Base-by-base conservation (phyloP, 30 jellyfish, hydroid and myxozoan genomes). In the Phacellophora camtschatica region DNA sequence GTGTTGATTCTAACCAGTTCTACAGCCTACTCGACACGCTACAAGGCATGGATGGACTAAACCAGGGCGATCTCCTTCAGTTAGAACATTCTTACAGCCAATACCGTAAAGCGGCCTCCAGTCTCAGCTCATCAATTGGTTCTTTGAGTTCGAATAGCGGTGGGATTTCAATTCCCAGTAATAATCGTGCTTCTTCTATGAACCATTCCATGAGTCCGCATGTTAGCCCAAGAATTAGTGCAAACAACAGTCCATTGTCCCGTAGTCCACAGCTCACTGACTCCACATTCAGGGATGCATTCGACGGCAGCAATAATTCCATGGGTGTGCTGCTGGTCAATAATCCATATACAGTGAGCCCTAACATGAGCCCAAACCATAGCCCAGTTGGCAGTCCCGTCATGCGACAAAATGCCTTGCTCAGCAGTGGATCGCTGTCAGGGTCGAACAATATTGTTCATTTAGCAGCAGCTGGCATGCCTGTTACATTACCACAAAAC, bases 31-130 rank as follows among this genome's bases (percentile, higher is more conserved):
- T 90, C 71, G 98, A 84, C 83, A 84, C 81, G 15, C 59, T 90
- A 20, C 98, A 90, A 77, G 95, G 92, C 57, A 72, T 90, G 22
- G 96, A 83, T 25, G 98, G 98, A 5, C 74, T 90, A 35, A 76
- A 84, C 88, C 98, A 50, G 46, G 41, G 76, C 49, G 98, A 90
- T 57, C 27, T 90, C 18, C 95, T 84, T 22, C 96, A 84, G 45
- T 87, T 90, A 0, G 98, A 90, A 63, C 81, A 56, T 25, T 83
- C 98, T 4, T 90, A 90, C 81, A 83, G 89, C 67, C 94, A 83
- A 36, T 90, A 68, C 55, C 39, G 84, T n/a, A 90, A 90, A 75
- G 53, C 63, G 71, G 88, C 87, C 5, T 92, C 94, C 24, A 75
- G 88, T 48, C 81, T 86, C 8, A 85, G 80, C 33, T 71, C 88